Evolutionary conservation across 1,140 invertebrate genomes (phyloP), one percentile per base, ranked within the genome.

Genomic region (Elysia chlorotica): DNA sequence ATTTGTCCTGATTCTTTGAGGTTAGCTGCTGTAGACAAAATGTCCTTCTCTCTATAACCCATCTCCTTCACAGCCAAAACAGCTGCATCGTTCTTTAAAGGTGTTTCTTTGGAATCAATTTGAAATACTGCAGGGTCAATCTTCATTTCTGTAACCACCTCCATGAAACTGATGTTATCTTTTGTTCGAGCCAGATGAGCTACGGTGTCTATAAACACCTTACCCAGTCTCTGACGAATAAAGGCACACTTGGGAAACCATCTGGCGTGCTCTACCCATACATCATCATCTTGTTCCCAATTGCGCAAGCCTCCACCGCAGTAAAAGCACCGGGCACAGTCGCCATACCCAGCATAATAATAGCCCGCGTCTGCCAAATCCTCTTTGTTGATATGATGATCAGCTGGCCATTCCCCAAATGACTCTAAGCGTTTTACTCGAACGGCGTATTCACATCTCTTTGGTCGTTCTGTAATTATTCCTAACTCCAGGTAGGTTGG

Each of bases 291-390:
- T 71, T 80, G 82, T 86, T 91, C 90, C 94, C 92, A 97, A 78
- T 90, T 89, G 75, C 88, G 89, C 78, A 92, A 89, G 37, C 94
- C 87, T 67, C 91, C 93, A 78, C 90, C 89, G 86, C 94, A 95
- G 90, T 92, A 96, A 14, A 92, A 93, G 87, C 95, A 97, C 74
- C 93, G 90, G 0, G 96, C 93, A 83, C 92, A 88, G 81, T 92
- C 91, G 53, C 87, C 90, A 75, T 88, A 86, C n/a, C 94, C 94
- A 21, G 92, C 93, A 79, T 96, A 97, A 85, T 92, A 97, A 85
- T 97, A 97, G 31, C 96, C 96, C 71, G 95, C 95, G 76, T 93
- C 92, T 57, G 93, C 93, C 30, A 98, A 86, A 57, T 93, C 89
- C 67, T 92, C 90, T n/a, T 94, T 93, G 61, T 91, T 92, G 81